Percentiles rank a stretch among this genome's conserved stretches.
Evolutionary conservation across 2,113 vertebrate species (phyloP).

Genomic region (Erythrocercus mccallii): DNA sequence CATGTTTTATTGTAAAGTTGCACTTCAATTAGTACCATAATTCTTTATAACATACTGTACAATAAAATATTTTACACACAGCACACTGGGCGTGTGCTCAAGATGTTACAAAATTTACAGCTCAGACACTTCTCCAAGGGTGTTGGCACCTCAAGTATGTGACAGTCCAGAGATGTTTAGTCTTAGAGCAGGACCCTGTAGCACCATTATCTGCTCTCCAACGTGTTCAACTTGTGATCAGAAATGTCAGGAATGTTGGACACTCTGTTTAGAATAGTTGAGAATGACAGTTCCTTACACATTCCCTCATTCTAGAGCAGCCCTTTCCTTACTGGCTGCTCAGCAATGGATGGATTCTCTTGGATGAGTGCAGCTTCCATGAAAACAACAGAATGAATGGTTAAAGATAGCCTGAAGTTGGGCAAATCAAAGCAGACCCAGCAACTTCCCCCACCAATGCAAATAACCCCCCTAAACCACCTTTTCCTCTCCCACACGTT

Average conservation of each 20-base stretch:
- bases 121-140: background rate
- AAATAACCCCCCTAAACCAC: background rate
- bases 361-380: background rate
- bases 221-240: background rate
- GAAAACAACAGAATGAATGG: background rate
- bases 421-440: background rate
- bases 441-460: background rate
- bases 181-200: background rate
- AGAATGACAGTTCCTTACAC: background rate
- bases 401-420: background rate
- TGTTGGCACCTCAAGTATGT: background rate
- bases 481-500: background rate
- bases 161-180: background rate
- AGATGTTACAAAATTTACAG: constrained; percentile 72
- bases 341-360: background rate
- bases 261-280: background rate
- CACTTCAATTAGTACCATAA: constrained; percentile 14
- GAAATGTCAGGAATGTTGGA: background rate
- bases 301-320: background rate
- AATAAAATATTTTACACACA: constrained; percentile 57
- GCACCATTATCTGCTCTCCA: background rate
- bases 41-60: constrained; percentile 65
- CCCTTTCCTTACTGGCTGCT: background rate
- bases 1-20: constrained; percentile 36
- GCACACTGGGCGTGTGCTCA: background rate